Evolutionary conservation across 2,888 invertebrate species (phyloP).

Genomic region (Dryococelus australis): DNA sequence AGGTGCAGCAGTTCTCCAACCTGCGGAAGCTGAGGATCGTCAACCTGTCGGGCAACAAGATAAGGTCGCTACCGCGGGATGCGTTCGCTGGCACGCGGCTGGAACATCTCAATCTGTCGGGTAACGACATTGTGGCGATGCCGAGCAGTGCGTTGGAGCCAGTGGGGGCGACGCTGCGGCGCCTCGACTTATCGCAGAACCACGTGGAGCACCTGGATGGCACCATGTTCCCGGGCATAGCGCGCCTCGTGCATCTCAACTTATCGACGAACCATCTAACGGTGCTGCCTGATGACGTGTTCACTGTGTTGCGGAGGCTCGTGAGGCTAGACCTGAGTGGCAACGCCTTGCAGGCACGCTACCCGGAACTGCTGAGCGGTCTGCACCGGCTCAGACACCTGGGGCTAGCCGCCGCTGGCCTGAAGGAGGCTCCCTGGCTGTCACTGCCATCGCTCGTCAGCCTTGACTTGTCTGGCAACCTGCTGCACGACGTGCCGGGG

Average conservation of each 20-base stretch:
- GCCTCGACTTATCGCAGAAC: conserved; percentile 55
- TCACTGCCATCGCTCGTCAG: conserved; percentile 54
- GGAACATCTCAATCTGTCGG: conserved; percentile 52
- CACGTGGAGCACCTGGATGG: conserved; percentile 55
- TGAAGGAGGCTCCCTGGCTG: conserved; percentile 54
- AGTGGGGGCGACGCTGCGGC: conserved; percentile 47
- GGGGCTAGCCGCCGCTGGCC: conserved; percentile 52
- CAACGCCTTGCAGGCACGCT: conserved; percentile 55
- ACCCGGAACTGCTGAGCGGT: conserved; percentile 56
- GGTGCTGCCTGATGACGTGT: conserved; percentile 56
- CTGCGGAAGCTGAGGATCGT: conserved; percentile 47
- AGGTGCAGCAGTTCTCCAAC: conserved; percentile 47
- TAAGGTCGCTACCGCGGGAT: conserved; percentile 46
- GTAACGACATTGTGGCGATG: conserved; percentile 50
- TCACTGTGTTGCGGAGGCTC: conserved; percentile 51
- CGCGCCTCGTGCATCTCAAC: conserved; percentile 53
- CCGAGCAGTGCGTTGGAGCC: conserved; percentile 49
- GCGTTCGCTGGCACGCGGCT: conserved; percentile 40
- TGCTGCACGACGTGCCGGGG: conserved; percentile 52
- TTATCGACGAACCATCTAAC: conserved; percentile 54
- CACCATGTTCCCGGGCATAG: conserved; percentile 54
- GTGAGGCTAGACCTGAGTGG: conserved; percentile 54
- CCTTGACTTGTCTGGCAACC: conserved; percentile 54
- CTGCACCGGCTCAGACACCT: conserved; percentile 54
- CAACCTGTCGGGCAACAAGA: conserved; percentile 51